Evolutionary conservation across 2,888 invertebrate species (phyloP).

Genomic region (Drosophila aldrichi): DNA sequence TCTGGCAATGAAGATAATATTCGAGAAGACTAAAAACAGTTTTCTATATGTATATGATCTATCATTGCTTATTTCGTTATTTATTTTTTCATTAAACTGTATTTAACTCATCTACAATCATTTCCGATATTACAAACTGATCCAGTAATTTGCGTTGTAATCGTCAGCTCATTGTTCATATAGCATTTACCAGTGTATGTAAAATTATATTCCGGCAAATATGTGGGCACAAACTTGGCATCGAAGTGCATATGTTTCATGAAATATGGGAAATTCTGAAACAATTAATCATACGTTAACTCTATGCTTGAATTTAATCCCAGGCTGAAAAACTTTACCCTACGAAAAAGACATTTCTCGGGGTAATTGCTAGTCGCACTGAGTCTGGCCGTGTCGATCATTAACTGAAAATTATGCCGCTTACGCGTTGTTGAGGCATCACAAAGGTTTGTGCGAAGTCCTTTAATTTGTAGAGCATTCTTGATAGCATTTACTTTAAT

Average conservation of each 20-base stretch:
- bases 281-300: neutral
- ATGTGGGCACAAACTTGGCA: neutral
- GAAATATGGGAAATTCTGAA: neutral
- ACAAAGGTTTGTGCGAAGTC: conserved; percentile 42
- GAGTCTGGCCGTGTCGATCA: conserved; percentile 18
- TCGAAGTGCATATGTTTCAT: conserved; percentile 1
- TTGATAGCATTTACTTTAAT: conserved; percentile 9
- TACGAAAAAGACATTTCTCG: conserved; percentile 35
- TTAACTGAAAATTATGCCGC: neutral
- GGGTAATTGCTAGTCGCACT: neutral
- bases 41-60: too few relatives aligned
- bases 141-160: neutral
- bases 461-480: conserved; percentile 14
- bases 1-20: too few relatives aligned
- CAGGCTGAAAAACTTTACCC: conserved; percentile 20
- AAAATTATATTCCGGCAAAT: conserved; percentile 8
- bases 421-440: neutral
- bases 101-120: too few relatives aligned
- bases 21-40: too few relatives aligned
- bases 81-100: too few relatives aligned
- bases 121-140: neutral
- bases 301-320: neutral
- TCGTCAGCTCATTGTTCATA: neutral
- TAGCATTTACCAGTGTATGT: neutral
- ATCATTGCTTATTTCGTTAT: too few relatives aligned